These are phyloP conservation scores for Acheta domesticus DNA, from an alignment of 2,888 invertebrate species.

Conservation along the genomic window DNA sequence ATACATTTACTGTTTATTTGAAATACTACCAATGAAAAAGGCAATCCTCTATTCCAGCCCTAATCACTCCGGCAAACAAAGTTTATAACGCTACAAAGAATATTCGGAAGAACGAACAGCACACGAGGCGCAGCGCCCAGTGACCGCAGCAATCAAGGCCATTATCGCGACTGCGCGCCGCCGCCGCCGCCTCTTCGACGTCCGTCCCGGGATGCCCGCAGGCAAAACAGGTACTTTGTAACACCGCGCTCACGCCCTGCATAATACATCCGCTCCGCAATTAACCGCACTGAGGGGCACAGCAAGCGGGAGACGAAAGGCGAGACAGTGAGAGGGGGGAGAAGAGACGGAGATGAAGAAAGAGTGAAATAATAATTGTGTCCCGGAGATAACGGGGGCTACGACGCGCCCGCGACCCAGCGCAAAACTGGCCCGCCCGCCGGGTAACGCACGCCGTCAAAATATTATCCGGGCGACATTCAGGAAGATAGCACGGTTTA, in stretches of 20 bases:
- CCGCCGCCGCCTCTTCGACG: background rate
- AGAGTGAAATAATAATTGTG: constrained; percentile 1
- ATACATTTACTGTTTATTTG: too few relatives aligned
- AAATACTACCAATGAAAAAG: too few relatives aligned
- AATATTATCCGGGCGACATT: background rate
- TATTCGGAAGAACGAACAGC: too few relatives aligned
- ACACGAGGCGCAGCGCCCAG: too few relatives aligned
- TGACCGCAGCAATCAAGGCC: too few relatives aligned
- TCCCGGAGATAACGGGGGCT: background rate
- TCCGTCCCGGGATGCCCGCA: background rate
- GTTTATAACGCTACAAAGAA: too few relatives aligned
- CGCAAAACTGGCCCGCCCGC: background rate
- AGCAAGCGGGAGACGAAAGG: background rate
- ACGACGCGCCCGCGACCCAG: background rate
- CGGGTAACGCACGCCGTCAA: background rate
- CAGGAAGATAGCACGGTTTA: background rate
- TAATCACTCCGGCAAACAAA: too few relatives aligned
- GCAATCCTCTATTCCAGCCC: too few relatives aligned
- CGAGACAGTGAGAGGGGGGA: background rate
- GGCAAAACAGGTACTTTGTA: background rate
- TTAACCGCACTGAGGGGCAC: background rate
- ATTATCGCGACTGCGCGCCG: too few relatives aligned
- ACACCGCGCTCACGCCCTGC: background rate
- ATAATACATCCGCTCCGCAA: background rate
- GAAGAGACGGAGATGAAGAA: background rate